Conservation (phyloP, 2,113 vertebrate genomes). For the Stegostoma tigrinum region DNA sequence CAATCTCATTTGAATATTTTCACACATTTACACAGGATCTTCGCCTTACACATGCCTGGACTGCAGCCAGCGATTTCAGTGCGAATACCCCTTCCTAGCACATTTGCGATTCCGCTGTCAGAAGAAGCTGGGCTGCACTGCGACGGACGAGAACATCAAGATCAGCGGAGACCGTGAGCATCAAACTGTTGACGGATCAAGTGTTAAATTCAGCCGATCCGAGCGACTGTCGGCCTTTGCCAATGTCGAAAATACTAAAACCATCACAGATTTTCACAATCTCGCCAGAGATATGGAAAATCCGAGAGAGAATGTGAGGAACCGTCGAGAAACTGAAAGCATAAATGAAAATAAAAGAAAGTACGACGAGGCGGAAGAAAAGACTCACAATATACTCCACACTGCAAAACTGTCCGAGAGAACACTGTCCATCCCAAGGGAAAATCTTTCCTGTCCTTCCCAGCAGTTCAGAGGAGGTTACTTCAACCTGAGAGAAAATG, state of each 20-base stretch:
- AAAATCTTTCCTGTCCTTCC: constrained; percentile 77
- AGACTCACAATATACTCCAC: constrained; percentile 43
- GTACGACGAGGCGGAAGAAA: constrained; percentile 58
- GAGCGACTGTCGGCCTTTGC: constrained; percentile 40
- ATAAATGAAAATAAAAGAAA: constrained; percentile 69
- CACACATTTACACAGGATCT: constrained; percentile 59
- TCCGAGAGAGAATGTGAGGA: constrained; percentile 58
- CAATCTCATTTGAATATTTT: constrained; percentile 31
- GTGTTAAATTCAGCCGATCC: constrained; percentile 58
- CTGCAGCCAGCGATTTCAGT: constrained; percentile 92
- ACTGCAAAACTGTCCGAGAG: constrained; percentile 40
- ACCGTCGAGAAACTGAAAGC: constrained; percentile 63
- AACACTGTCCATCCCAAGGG: constrained; percentile 56
- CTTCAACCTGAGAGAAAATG: constrained; percentile 71
- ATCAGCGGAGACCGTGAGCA: constrained; percentile 46
- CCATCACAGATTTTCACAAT: constrained; percentile 92
- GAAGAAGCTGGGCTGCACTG: constrained; percentile 68
- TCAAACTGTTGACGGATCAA: constrained; percentile 41
- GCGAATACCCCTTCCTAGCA: constrained; percentile 84
- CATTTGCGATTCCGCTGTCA: constrained; percentile 90
- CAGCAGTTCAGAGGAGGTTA: constrained; percentile 80
- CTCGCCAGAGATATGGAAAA: constrained; percentile 86
- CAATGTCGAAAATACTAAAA: constrained; percentile 61
- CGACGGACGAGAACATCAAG: constrained; percentile 58
- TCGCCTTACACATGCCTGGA: constrained; percentile 76